Conservation (phyloP, 2,797 vertebrate species). For the Glyptemys insculpta region DNA sequence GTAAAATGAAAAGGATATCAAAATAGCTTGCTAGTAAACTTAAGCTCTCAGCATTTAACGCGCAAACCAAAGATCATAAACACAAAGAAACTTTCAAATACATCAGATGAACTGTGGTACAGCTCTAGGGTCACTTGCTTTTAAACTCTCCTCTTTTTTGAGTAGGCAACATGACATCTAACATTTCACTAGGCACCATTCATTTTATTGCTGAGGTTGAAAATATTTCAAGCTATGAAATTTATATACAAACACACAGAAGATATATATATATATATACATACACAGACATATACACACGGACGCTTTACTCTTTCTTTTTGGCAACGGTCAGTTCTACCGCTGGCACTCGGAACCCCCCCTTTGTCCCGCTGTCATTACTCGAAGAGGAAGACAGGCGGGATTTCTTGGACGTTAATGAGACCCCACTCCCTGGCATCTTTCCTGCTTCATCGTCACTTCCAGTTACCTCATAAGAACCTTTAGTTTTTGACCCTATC, state of each 20-base stretch:
- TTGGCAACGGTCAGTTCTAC: slow-evolving; percentile 87
- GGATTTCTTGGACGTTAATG: slow-evolving; percentile 85
- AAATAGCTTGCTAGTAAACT: slow-evolving; percentile 75
- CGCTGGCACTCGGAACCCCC: slow-evolving; percentile 84
- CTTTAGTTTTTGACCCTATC: slow-evolving; percentile 93
- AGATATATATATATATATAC: slow-evolving; percentile 55
- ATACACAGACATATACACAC: slow-evolving; percentile 42
- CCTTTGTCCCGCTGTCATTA: slow-evolving; percentile 88
- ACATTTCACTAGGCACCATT: not conserved
- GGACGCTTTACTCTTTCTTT: slow-evolving; percentile 83
- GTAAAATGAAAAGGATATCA: slow-evolving; percentile 67
- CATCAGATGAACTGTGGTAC: not conserved
- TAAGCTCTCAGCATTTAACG: slow-evolving; percentile 70
- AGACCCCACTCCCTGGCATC: slow-evolving; percentile 81
- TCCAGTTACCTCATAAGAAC: slow-evolving; percentile 94
- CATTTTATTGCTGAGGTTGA: slow-evolving; percentile 56
- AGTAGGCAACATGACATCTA: not conserved
- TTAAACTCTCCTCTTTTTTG: not conserved
- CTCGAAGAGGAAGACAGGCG: slow-evolving; percentile 91
- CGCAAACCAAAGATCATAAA: slow-evolving; percentile 28
- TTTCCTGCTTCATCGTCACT: slow-evolving; percentile 86
- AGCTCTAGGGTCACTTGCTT: not conserved
- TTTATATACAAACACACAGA: slow-evolving; percentile 77
- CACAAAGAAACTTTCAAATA: slow-evolving; percentile 32
- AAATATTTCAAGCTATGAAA: slow-evolving; percentile 45